These are phyloP conservation scores for Chromobotia macracanthus DNA, from an alignment of 2,797 vertebrate genomes.

Conservation along the genomic window DNA sequence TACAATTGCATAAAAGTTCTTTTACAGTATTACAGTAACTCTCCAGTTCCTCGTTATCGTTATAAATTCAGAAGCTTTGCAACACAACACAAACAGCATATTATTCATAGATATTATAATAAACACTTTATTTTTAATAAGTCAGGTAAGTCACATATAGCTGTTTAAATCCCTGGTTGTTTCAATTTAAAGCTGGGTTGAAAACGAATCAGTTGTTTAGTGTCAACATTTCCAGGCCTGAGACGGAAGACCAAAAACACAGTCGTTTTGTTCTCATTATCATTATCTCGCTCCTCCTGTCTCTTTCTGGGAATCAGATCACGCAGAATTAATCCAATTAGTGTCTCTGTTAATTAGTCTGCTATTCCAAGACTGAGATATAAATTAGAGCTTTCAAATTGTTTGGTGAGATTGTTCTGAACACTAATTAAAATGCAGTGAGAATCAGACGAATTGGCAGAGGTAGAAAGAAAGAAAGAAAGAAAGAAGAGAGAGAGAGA, in stretches of 20 bases:
- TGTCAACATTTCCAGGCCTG: conserved; percentile 22
- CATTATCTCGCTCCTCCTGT: conserved; percentile 46
- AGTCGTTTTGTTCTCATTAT: conserved; percentile 51
- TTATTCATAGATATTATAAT: conserved; percentile 7
- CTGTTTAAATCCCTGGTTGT: conserved; percentile 9
- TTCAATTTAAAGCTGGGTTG: conserved; percentile 25
- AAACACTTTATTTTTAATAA: background rate
- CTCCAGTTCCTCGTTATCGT: background rate
- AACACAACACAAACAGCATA: conserved; percentile 2
- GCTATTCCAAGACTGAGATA: conserved; percentile 61
- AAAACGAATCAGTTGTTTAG: conserved; percentile 13
- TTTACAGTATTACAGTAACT: background rate
- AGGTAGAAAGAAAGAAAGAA: conserved; percentile 8
- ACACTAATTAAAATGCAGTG: conserved; percentile 61
- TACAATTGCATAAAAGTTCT: background rate
- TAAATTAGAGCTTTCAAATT: conserved; percentile 61
- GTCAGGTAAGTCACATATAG: conserved; percentile 10
- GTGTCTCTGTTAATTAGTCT: conserved; percentile 60
- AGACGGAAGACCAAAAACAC: conserved; percentile 31
- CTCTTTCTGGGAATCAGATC: conserved; percentile 58
- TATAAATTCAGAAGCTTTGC: conserved; percentile 12
- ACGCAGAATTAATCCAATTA: conserved; percentile 62
- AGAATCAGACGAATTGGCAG: conserved; percentile 55
- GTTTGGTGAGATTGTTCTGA: conserved; percentile 59
- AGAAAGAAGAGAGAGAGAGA: background rate